Evolutionary conservation across 2,888 invertebrate genomes (phyloP), one percentile per base, ranked within the genome.

Genomic region (Trichogramma evanescens): DNA sequence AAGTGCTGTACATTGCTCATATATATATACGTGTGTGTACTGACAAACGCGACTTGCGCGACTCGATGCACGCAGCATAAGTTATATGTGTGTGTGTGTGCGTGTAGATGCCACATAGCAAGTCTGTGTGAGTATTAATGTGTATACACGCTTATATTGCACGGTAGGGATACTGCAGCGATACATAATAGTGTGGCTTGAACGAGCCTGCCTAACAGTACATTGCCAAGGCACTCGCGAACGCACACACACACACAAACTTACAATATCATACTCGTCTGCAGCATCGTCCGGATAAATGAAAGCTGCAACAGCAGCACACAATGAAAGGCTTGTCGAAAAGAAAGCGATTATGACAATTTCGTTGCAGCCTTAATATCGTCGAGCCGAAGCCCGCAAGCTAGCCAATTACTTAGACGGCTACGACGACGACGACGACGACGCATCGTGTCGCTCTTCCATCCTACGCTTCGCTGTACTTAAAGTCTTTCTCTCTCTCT

Each of bases 401-500:
- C 58, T 56, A 62, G 56, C 66, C 66, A 68, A 68, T 68, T 67
- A 67, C 68, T 67, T 66, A 67, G 63, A 65, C 58, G 62, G 63
- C 58, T 59, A 10, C 50, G 43, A 6, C n/a, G 10, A 9, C 46
- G 10, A n/a, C 46, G n/a, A 46, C 10, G 46, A 46, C 9, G 10
- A 6, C 6, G n/a, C 9, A 6, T 8, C 46, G 5, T 10, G 9
- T 10, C 10, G n/a, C 46, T 8, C 8, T 8, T 6, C 46, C 10
- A 9, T 46, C 46, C 46, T 46, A 9, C 46, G 10, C 10, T 10
- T 46, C 10, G 8, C 46, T 10, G 10, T 3, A 10, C 9, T 10
- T 10, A 46, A 3, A 46, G 46, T 43, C 46, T 50, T 8, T 10
- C 13, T 5, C 6, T 39, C 10, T 26, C 48, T 54, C 52, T 51